Conservation (phyloP, 2,113 vertebrate genomes). For the Neodon shergylaensis region DNA sequence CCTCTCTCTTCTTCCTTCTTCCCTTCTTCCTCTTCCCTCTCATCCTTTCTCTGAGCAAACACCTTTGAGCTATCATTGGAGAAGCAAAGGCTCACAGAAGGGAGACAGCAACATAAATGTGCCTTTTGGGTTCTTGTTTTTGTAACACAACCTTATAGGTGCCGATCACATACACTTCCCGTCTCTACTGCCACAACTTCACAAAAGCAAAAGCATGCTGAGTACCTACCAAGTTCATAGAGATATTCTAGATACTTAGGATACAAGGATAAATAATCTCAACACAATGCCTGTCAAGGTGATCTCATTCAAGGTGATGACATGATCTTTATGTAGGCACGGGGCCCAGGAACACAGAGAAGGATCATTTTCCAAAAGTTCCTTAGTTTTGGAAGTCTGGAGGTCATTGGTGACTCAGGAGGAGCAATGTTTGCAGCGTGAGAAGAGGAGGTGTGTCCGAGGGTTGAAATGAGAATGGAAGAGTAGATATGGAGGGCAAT, state of each 20-base stretch:
- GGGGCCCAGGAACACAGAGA: neutral
- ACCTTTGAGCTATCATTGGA: neutral
- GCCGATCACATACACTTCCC: neutral
- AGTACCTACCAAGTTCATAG: neutral
- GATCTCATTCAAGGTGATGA: neutral
- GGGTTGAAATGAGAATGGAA: neutral
- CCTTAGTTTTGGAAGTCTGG: neutral
- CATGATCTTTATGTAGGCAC: neutral
- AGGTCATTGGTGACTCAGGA: neutral
- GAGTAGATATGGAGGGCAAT: neutral
- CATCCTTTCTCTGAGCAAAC: neutral
- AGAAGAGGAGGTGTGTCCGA: neutral
- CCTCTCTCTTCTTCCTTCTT: neutral
- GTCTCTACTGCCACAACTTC: neutral
- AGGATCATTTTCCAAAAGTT: neutral
- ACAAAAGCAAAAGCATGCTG: neutral
- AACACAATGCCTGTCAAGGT: neutral
- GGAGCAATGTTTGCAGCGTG: neutral
- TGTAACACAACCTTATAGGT: neutral
- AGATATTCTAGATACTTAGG: neutral
- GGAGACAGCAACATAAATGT: neutral
- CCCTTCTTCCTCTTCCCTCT: neutral
- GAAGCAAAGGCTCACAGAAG: neutral
- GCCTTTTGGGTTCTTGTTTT: neutral
- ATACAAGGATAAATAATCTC: neutral